Conservation (phyloP, 2,888 invertebrate genomes). For the Aricia artaxerxes region DNA sequence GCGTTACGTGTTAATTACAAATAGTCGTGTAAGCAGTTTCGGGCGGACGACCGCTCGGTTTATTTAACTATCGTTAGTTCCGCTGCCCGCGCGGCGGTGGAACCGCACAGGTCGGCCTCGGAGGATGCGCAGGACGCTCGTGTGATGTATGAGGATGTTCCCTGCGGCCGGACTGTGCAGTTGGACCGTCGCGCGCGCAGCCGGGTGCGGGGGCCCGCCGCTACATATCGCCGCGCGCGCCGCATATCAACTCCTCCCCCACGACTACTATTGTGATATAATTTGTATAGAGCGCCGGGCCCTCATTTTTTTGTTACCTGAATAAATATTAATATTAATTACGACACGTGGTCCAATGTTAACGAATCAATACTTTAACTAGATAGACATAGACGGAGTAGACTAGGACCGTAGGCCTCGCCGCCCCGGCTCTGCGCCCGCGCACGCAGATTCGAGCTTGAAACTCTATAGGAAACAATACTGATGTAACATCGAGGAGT, state of each 20-base stretch:
- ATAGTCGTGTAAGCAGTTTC: slow-evolving; percentile 68
- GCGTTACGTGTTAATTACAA: slow-evolving; percentile 74
- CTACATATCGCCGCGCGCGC: slow-evolving; percentile 3
- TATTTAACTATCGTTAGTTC: slow-evolving; percentile 66
- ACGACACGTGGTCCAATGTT: slow-evolving; percentile 81
- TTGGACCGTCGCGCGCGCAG: slow-evolving; percentile 38
- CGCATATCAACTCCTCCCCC: slow-evolving; percentile 57
- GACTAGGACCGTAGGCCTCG: slow-evolving; percentile 38
- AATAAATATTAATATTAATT: slow-evolving; percentile 77
- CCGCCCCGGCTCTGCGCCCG: not conserved
- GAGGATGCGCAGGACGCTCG: not conserved
- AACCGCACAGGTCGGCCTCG: not conserved
- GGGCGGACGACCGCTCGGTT: slow-evolving; percentile 71
- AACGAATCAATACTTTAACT: slow-evolving; percentile 76
- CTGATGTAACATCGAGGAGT: not conserved
- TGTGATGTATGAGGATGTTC: not conserved
- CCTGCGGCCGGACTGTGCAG: not conserved
- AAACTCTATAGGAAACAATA: not conserved
- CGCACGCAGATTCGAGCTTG: not conserved
- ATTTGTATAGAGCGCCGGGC: slow-evolving; percentile 53
- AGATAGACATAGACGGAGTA: slow-evolving; percentile 62
- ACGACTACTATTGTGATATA: slow-evolving; percentile 40
- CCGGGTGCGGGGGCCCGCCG: not conserved
- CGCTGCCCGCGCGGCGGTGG: not conserved
- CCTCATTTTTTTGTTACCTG: slow-evolving; percentile 79